Conservation (phyloP, 2,113 vertebrate species). For the Rafetus swinhoei region DNA sequence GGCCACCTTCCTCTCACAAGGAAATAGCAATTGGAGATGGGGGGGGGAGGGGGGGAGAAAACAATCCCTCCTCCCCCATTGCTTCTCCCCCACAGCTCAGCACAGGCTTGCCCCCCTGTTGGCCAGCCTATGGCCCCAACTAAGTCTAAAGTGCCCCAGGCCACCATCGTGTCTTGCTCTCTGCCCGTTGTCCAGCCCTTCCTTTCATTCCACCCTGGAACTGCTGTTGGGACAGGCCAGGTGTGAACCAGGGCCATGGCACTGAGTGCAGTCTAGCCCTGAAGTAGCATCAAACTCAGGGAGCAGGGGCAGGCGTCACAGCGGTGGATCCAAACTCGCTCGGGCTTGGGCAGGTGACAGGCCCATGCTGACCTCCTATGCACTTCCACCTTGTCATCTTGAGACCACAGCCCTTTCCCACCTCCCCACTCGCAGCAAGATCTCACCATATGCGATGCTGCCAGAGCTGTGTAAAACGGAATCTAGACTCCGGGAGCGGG, state of each 20-base stretch:
- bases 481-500: not conserved
- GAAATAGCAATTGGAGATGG: not conserved
- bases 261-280: not conserved
- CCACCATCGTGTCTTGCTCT: not conserved
- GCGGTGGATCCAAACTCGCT: not conserved
- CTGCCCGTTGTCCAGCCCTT: not conserved
- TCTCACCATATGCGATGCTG: not conserved
- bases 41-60: fast-evolving
- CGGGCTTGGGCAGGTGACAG: not conserved
- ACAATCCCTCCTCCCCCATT: not conserved
- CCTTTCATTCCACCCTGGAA: not conserved
- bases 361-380: no score
- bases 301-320: not conserved
- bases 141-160: not conserved
- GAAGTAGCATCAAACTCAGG: not conserved
- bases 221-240: no score
- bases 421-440: not conserved
- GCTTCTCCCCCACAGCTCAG: not conserved
- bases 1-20: not conserved
- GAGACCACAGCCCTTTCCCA: no score
- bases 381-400: not conserved
- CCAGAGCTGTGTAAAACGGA: not conserved
- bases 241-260: no score
- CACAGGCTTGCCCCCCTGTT: not conserved
- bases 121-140: not conserved